These are phyloP conservation scores for Cantharis rustica DNA, from an alignment of 2,888 invertebrate genomes.

Conservation along the genomic window DNA sequence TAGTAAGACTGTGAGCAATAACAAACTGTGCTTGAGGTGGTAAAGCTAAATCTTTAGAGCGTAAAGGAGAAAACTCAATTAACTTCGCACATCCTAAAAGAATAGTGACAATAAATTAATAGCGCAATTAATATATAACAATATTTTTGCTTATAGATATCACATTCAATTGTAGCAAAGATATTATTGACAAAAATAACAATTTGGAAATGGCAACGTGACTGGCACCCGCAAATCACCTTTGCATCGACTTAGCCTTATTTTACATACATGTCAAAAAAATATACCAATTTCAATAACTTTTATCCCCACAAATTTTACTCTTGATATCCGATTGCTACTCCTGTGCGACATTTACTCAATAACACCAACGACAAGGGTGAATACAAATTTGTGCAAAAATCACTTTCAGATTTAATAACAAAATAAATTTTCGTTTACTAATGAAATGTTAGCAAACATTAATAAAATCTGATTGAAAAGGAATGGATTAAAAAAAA, in stretches of 20 bases:
- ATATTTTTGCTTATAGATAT: neutral
- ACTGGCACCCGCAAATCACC: neutral
- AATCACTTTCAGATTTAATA: neutral
- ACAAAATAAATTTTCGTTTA: neutral
- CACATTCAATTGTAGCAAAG: neutral
- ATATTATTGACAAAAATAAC: neutral
- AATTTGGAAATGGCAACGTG: neutral
- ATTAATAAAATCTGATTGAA: neutral
- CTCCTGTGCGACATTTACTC: neutral
- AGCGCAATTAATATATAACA: neutral
- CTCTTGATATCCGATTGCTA: neutral
- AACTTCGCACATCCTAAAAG: constrained; percentile 79
- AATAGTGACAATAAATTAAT: neutral
- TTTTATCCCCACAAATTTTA: neutral
- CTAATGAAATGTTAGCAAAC: neutral
- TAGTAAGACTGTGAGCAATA: constrained; percentile 87
- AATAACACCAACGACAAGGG: neutral
- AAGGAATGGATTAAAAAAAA: neutral
- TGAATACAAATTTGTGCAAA: neutral
- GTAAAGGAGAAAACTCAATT: constrained; percentile 91
- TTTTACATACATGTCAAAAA: neutral
- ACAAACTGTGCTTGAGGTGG: constrained; percentile 88
- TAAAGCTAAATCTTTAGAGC: constrained; percentile 74
- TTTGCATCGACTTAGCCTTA: neutral
- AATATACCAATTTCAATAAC: neutral